Base-by-base conservation (phyloP, 2,888 invertebrate species). In the Cosmopolites sordidus region DNA sequence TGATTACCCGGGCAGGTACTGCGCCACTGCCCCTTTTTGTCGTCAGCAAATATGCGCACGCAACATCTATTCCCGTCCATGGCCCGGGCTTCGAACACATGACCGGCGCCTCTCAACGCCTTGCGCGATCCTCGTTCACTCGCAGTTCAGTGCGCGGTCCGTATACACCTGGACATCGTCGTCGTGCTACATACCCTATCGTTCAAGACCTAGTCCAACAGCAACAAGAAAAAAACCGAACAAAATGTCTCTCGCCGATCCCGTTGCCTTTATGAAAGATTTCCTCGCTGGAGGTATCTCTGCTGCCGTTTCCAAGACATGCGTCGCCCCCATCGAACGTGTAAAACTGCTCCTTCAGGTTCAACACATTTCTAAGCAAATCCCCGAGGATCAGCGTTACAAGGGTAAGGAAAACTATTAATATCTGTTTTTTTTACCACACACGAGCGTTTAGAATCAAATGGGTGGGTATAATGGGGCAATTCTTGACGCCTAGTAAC, bases 301-400 rank as follows among this genome's bases (percentile, higher is more conserved):
- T 40, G 95, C 95, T 27, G 95, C 94, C 39, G 83, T 94, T 61
- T 92, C 95, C 46, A 96, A 96, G 74, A 96, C 95, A 41, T 86
- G 89, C 38, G 92, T 94, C 57, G 95, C 96, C 14, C 95, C 96
- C 51, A 95, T 96, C 69, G 95, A 96, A 78, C 83, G 95, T 71
- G 94, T 96, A 43, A 96, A 96, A 75, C 78, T 96, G 63, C 82
- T 96, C 58, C 81, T 96, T 61, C 96, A 96, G 78, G 94, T 95
- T 62, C 95, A 95, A 78, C 90, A 90, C 77, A 88, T 92, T 62
- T 91, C 89, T 67, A 93, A 92, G 77, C 92, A 93, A 77, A 90
- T 94, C 65, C 64, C 88, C 4, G 83, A 82, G 60, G 87, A 89
- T 60, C 79, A 92, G 69, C 87, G 89, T 66, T 99, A 99, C 80